Evolutionary conservation across 1,140 invertebrate genomes (phyloP).

Genomic region (Asbolus verrucosus): DNA sequence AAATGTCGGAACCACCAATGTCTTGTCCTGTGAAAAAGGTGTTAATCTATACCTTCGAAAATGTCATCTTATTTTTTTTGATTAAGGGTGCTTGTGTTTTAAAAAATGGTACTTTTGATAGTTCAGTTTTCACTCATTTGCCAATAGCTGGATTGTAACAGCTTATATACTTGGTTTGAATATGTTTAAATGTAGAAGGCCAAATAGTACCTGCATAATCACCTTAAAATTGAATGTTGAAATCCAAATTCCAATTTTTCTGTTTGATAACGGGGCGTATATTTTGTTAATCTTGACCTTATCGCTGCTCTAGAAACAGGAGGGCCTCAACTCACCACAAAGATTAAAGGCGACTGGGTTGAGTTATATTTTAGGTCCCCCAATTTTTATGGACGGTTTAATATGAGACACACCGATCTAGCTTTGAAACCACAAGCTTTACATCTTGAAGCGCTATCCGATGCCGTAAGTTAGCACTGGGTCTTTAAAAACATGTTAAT

Average conservation of each 20-base stretch:
- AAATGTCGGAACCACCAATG: neutral
- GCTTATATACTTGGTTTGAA: neutral
- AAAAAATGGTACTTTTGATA: conserved; percentile 27
- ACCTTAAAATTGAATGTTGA: neutral
- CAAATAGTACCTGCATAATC: neutral
- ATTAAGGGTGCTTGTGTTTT: neutral
- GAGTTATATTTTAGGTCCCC: conserved; percentile 92
- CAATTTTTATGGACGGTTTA: conserved; percentile 96
- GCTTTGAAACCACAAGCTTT: conserved; percentile 89
- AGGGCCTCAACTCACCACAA: conserved; percentile 94
- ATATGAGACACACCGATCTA: conserved; percentile 86
- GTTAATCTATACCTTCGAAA: neutral
- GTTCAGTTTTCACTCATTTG: conserved; percentile 8
- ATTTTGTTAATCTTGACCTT: too few species aligned
- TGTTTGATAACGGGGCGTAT: too few species aligned
- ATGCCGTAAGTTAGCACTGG: conserved; percentile 83
- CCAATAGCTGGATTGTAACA: conserved; percentile 19
- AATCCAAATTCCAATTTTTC: too few species aligned
- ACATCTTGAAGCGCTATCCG: conserved; percentile 91
- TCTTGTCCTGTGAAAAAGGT: neutral
- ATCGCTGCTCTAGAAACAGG: conserved; percentile 87
- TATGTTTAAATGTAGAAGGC: conserved; percentile 3
- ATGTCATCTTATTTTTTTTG: neutral
- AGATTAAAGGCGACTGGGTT: conserved; percentile 97
- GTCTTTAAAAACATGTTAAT: too few species aligned